Base-by-base conservation (phyloP, 2,113 vertebrate species). In the Xiphophorus maculatus region DNA sequence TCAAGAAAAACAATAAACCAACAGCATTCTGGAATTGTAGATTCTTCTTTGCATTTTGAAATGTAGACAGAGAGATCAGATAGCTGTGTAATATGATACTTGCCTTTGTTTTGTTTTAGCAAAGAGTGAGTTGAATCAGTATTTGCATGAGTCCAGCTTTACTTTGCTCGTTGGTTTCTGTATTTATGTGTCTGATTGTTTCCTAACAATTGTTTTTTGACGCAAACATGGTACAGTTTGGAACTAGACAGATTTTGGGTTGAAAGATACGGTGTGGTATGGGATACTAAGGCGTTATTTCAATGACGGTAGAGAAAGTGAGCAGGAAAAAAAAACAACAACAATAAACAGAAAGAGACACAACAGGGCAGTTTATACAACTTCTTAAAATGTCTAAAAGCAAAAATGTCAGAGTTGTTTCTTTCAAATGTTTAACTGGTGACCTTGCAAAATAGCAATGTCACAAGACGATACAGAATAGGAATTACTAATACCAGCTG, bases 221-320 rank as follows among this genome's bases (percentile, higher is more conserved):
- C 10, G 32, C 54, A 61, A 37, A 61, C 35, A 19, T 54, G 37
- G 15, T 10, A 60, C 27, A 60, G 48, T 22, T 2, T 33, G 17
- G 33, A 32, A 30, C n/a, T 25, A 58, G 22, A 27, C 8, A 71
- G 30, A 71, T 37, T 63, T 61, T 30, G 7, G n/a, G 27, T 72
- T 72, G 25, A 63, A 72, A 72, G 12, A 6, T 37, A 14, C 14
- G 6, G 6, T n/a, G 28, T 63, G 60, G 37, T 32, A 28, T 48
- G 60, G 37, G 30, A 30, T 5, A 60, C 51, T 27, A n/a, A 30
- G 15, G 58, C 17, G 71, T 72, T 61, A 72, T 44, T 72, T 71
- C 8, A 72, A 37, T 44, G 37, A 44, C 8, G 60, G 19, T 27
- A 63, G 37, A 72, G 27, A 27, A 63, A 63, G 33, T 61, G 25